Percentiles rank a stretch among this genome's conserved stretches.
phyloP scores from a whole-genome alignment of 1,140 invertebrate species.

The Sipha flava region DNA sequence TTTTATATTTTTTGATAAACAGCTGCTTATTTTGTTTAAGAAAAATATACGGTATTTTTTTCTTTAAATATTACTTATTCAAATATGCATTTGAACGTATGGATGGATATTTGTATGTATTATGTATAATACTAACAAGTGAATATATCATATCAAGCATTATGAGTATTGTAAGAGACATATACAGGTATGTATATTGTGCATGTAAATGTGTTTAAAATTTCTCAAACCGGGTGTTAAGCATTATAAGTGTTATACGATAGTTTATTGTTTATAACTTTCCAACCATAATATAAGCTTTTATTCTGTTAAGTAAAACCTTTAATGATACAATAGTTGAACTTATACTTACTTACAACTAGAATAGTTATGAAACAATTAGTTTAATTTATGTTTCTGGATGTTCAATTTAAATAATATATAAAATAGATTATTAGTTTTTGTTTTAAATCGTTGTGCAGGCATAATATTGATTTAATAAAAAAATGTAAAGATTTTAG shows the following conservation, averaged over 20 bases:
- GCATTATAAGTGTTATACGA: not conserved
- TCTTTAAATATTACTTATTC: no score
- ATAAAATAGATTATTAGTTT: no score
- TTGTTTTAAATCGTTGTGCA: no score
- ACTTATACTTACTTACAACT: not conserved
- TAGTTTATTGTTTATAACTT: not conserved
- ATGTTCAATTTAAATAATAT: not conserved
- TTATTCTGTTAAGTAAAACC: not conserved
- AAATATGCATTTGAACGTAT: no score
- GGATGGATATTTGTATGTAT: no score
- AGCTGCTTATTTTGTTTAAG: no score
- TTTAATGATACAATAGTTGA: not conserved
- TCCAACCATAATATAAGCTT: not conserved
- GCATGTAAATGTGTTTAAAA: not conserved
- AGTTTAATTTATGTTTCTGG: not conserved
- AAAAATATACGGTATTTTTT: no score
- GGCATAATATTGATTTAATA: no score
- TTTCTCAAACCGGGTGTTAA: not conserved
- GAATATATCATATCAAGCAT: no score
- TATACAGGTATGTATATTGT: no score
- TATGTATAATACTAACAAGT: no score
- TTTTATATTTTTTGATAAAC: not conserved
- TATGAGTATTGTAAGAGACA: not conserved
- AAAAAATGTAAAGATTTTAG: no score
- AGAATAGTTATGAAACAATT: not conserved